Conservation (phyloP, 1,140 invertebrate genomes). For the Anadara kagoshimensis region DNA sequence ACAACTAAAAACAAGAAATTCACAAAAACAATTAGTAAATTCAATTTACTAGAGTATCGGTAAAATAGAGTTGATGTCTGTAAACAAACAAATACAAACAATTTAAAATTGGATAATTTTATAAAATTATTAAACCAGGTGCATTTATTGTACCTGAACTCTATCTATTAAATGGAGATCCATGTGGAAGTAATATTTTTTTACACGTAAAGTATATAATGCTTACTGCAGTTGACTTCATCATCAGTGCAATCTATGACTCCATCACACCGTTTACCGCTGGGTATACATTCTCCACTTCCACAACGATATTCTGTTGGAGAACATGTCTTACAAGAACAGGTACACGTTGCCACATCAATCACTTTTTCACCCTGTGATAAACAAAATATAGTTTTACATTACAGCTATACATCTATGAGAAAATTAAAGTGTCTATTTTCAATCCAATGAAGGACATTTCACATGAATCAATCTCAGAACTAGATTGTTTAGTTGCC, state of each 20-base stretch:
- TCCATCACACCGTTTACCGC: conserved; percentile 86
- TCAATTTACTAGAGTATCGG: no score
- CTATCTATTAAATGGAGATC: background rate
- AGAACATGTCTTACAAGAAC: conserved; percentile 84
- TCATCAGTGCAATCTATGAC: conserved; percentile 89
- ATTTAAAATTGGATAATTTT: no score
- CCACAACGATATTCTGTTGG: conserved; percentile 81
- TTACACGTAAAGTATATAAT: background rate
- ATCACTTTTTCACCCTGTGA: conserved; percentile 52
- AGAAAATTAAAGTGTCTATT: no score
- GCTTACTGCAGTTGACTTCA: conserved; percentile 80
- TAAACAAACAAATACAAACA: no score
- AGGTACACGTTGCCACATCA: conserved; percentile 79
- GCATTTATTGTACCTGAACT: no score
- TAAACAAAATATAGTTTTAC: background rate
- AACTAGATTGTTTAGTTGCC: background rate
- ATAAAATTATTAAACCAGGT: no score
- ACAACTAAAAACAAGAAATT: no score
- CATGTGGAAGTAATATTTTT: background rate
- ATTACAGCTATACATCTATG: no score
- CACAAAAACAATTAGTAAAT: no score
- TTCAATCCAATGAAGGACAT: background rate
- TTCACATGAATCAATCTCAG: background rate
- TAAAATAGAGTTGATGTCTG: no score
- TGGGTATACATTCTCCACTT: conserved; percentile 83